Base-by-base conservation (phyloP, 2,113 vertebrate genomes). In the Oriolus oriolus region DNA sequence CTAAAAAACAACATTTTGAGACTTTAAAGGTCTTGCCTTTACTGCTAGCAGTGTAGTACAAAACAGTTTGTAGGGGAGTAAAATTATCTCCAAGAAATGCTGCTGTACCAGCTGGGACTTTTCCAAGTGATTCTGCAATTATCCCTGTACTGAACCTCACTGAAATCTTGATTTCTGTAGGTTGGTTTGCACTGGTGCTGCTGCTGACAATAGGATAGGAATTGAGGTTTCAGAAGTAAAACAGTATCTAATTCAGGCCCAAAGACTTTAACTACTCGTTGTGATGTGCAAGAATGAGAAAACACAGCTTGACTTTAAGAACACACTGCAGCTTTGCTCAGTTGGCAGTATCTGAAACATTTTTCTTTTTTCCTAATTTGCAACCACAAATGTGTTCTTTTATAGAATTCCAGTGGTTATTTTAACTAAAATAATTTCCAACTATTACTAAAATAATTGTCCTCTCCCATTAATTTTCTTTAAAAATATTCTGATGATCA, bases 291-390 rank as follows among this genome's bases (percentile, higher is more conserved):
- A 90, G 92, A 93, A 93, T 75, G 89, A 94, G 92, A 92, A 90
- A 86, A 71, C 77, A 68, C 80, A 94, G 85, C 83, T 94, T 92
- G 86, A 90, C 71, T 89, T 90, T 42, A 18, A 71, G 54, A 95
- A 84, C 89, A 78, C 83, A 94, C 53, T 88, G 61, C 66, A 91
- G 87, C 81, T 86, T 96, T 97, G 95, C 92, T 94, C 65, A 76
- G 60, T 20, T 94, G 92, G 66, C 76, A 90, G 89, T 37, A 90
- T 57, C 31, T 6, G 37, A 90, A 87, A 94, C 19, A 7, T 10
- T 56, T 61, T 64, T 42, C 17, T 49, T 92, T 85, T 54, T 14
- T 7, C 56, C 37, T 77, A 8, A 85, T 90, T 70, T 89, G 64
- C 50, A 81, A 41, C 42, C 74, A 81, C 89, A 95, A 44, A 71